Evolutionary conservation across 2,888 invertebrate genomes (phyloP).

Genomic region (Lithophane leautieri): DNA sequence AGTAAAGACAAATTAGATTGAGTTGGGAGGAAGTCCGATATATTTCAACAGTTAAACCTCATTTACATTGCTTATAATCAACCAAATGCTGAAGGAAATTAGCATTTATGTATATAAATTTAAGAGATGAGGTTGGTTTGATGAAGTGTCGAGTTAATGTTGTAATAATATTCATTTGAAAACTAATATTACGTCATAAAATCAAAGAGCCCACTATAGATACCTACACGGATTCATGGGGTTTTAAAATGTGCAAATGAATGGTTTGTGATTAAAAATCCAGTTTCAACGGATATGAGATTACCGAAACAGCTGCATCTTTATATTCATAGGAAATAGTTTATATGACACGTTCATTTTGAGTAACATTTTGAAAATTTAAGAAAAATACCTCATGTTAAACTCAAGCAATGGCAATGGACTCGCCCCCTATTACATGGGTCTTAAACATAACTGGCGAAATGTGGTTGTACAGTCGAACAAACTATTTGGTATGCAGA

Average conservation of each 20-base stretch:
- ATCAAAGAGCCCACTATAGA: conserved; percentile 37
- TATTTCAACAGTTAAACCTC: conserved; percentile 36
- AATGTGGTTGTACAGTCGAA: no score
- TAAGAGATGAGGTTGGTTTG: neutral
- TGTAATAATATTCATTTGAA: conserved; percentile 51
- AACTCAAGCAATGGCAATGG: neutral
- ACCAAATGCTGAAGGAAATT: neutral
- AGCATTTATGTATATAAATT: neutral
- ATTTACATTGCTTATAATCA: neutral
- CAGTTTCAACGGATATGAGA: conserved; percentile 63
- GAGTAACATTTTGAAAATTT: neutral
- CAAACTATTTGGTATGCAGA: no score
- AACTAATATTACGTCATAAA: conserved; percentile 63
- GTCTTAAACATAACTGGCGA: no score
- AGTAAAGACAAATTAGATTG: conserved; percentile 61
- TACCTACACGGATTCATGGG: conserved; percentile 26
- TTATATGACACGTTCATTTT: conserved; percentile 36
- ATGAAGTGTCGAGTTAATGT: neutral
- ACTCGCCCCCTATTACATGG: no score
- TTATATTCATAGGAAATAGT: conserved; percentile 49
- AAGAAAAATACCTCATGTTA: neutral
- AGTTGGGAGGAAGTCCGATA: conserved; percentile 55
- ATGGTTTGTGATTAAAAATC: conserved; percentile 62
- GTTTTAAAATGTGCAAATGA: conserved; percentile 60
- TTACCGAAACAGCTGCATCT: conserved; percentile 47